Evolutionary conservation across 2,888 invertebrate genomes (phyloP), one percentile per base, ranked within the genome.

Genomic region (Isoperla grammatica): DNA sequence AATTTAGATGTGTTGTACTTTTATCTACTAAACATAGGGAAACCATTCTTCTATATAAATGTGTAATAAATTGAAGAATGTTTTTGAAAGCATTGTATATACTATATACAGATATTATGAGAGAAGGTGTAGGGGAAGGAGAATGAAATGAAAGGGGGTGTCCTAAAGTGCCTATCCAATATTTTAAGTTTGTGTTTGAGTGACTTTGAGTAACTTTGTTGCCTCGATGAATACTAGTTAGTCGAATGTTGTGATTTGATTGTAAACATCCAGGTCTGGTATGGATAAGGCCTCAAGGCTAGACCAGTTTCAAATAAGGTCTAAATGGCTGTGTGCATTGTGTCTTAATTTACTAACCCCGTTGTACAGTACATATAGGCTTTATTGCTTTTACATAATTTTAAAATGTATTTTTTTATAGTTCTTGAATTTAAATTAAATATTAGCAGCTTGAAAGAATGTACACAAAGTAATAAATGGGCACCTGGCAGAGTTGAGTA

Each of bases 81-180:
- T 62, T 54, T 56, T 60, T 55, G 45, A 15, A 22, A n/a, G n/a
- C n/a, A n/a, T n/a, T n/a, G n/a, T 15, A 46, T 29, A 23, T 48
- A 48, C 12, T 11, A 17, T 55, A 23, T 48, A 55, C 43, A 29
- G 22, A 35, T 5, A 23, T 57, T 11, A 22, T 57, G 75, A 63
- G 65, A 75, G 66, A 71, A 74, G 0, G 72, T 72, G 11, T 73
- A 73, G 0, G 68, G 69, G 3, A 72, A 72, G 61, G 62, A 67
- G 13, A 71, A 68, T 37, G 69, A 68, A n/a, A 56, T 58, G 22
- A 57, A 60, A 8, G 29, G 29, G 29, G 29, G 29, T 29, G 29
- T 29, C 29, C 29, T 29, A 6, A 29, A 29, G 29, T 29, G 29
- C 29, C 29, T 29, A 29, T 29, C 29, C 29, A 29, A 29, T 29